Conservation (phyloP, 2,797 vertebrate genomes). For the Somateria mollissima region DNA sequence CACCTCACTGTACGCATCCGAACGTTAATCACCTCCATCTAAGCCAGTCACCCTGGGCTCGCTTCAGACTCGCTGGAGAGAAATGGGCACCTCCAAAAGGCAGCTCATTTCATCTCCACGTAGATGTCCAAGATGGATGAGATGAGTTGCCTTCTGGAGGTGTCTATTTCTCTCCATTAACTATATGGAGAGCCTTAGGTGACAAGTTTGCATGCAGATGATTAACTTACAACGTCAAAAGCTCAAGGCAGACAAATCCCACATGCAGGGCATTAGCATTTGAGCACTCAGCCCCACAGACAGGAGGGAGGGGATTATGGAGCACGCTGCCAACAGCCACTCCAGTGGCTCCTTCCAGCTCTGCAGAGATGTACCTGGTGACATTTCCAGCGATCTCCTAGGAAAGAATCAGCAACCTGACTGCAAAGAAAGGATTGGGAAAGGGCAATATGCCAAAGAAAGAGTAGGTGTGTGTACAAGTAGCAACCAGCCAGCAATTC, state of each 20-base stretch:
- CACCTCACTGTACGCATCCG: background rate
- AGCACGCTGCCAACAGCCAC: background rate
- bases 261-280: background rate
- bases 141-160: conserved; percentile 42
- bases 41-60: background rate
- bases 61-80: background rate
- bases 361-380: background rate
- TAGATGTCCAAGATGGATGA: conserved; percentile 26
- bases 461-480: background rate
- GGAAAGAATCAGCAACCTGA: background rate
- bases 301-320: background rate
- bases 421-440: background rate
- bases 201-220: conserved; percentile 41
- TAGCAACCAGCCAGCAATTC: background rate
- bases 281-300: conserved; percentile 24
- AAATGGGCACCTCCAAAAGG: conserved; percentile 32
- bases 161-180: conserved; percentile 54
- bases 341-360: background rate
- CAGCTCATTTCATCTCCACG: background rate
- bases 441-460: background rate
- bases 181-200: conserved; percentile 34
- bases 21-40: conserved; percentile 6
- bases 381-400: background rate
- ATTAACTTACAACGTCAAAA: conserved; percentile 57
- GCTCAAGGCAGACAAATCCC: conserved; percentile 53